Base-by-base conservation (phyloP, 2,113 vertebrate species). In the Poecile atricapillus region DNA sequence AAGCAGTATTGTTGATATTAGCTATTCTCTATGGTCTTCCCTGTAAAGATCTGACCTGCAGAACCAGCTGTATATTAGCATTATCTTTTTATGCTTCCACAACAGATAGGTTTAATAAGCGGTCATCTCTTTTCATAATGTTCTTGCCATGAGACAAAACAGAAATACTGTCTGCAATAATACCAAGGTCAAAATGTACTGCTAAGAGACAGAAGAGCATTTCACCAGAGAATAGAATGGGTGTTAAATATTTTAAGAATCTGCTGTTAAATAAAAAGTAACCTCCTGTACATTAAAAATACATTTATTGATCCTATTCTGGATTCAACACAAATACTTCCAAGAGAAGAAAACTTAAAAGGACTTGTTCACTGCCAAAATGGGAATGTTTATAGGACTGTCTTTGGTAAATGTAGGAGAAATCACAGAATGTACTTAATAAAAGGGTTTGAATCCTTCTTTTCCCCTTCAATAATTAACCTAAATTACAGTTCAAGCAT, bases 241-340 rank as follows among this genome's bases (percentile, higher is more conserved):
- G 46, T 89, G 43, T 25, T 95, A 95, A 95, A 96, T 96, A 96
- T 96, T 96, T 96, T 90, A 97, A 94, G 75, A 89, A 87, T 93
- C 73, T 84, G 25, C 73, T 89, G 24, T 87, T 95, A 92, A 93
- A 96, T 86, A 47, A 88, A 93, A 91, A 85, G 47, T 90, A 83
- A 67, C 53, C 63, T 75, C 46, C 27, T 43, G 55, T 77, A 62
- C 44, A 76, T 88, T 93, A 96, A 88, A 96, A 92, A 92, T 94
- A 77, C 31, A 83, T 90, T 86, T 92, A 96, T 81, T 81, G 87
- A 68, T 95, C 76, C 56, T 44, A n/a, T 53, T 78, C 79, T 90
- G 11, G 52, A 93, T 90, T 96, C 86, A 93, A 81, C 28, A 77
- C 79, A 89, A 92, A 49, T 44, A 75, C 19, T 81, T 80, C 37